phyloP scores from a whole-genome alignment of 1,140 invertebrate species.

The Diuraphis noxia region DNA sequence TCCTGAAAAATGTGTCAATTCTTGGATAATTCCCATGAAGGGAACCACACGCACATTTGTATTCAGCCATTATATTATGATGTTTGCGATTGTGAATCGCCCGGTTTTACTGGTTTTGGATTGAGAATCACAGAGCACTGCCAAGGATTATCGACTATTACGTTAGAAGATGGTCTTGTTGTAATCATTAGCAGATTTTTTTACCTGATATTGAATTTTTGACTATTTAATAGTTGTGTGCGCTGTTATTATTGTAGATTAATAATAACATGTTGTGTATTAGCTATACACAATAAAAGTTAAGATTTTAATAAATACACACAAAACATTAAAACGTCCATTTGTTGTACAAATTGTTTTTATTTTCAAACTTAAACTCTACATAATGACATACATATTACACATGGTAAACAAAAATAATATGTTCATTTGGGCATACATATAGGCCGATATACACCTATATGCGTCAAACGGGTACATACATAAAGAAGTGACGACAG shows the following conservation, averaged over 20 bases:
- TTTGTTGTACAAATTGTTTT: constrained; percentile 24
- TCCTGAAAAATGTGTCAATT: constrained; percentile 22
- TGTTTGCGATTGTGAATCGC: constrained; percentile 8
- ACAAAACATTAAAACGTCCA: background rate
- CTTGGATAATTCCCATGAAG: constrained; percentile 5
- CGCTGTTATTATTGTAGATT: background rate
- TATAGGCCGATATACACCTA: background rate
- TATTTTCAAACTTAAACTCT: constrained; percentile 47
- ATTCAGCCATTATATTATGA: background rate
- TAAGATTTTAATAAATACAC: background rate
- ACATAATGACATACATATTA: constrained; percentile 32
- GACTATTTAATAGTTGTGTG: background rate
- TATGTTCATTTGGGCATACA: background rate
- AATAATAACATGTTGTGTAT: background rate
- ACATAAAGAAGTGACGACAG: background rate
- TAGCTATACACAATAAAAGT: background rate
- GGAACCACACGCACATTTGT: background rate
- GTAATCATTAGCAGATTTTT: background rate
- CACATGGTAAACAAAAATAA: constrained; percentile 30
- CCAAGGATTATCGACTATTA: background rate
- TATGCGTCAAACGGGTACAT: background rate
- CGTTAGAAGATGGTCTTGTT: background rate
- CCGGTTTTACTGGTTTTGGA: constrained; percentile 35
- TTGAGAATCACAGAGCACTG: constrained; percentile 6
- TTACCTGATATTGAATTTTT: background rate